These are phyloP conservation scores for Pelagia noctiluca DNA, from an alignment of 30 jellyfish, hydroid and myxozoan species.

Conservation along the genomic window DNA sequence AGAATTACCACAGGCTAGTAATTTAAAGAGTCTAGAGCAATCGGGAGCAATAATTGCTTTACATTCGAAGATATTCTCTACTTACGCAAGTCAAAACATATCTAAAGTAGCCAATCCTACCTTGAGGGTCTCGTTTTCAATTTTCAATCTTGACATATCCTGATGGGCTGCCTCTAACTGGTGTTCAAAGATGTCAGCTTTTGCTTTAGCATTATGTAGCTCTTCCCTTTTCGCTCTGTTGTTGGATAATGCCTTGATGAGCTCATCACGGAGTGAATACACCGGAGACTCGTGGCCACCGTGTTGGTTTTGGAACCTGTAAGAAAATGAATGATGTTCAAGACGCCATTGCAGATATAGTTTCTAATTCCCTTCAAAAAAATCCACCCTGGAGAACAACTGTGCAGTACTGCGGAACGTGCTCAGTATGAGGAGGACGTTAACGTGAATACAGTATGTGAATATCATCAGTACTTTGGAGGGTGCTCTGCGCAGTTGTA, in stretches of 20 bases:
- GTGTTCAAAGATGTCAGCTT: constrained; percentile 17
- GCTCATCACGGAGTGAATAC: constrained; percentile 74
- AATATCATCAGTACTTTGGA: no score
- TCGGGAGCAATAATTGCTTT: no score
- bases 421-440: no score
- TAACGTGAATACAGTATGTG: no score
- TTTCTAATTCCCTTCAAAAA: not conserved
- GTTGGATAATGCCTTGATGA: constrained; percentile 67
- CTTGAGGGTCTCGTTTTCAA: constrained; percentile 30
- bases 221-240: constrained; percentile 70
- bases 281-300: constrained; percentile 33
- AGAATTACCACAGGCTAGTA: no score
- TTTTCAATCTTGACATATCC: constrained; percentile 11
- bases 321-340: not conserved
- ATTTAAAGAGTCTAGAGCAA: no score
- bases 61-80: no score
- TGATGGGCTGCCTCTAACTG: constrained; percentile 27
- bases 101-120: no score
- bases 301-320: constrained; percentile 25
- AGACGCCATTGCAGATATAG: not conserved
- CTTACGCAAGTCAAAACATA: no score
- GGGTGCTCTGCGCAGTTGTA: no score
- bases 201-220: constrained; percentile 16
- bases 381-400: no score
- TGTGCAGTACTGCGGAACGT: no score